Evolutionary conservation across 2,113 vertebrate genomes (phyloP).

Genomic region (Malaclemys terrapin): DNA sequence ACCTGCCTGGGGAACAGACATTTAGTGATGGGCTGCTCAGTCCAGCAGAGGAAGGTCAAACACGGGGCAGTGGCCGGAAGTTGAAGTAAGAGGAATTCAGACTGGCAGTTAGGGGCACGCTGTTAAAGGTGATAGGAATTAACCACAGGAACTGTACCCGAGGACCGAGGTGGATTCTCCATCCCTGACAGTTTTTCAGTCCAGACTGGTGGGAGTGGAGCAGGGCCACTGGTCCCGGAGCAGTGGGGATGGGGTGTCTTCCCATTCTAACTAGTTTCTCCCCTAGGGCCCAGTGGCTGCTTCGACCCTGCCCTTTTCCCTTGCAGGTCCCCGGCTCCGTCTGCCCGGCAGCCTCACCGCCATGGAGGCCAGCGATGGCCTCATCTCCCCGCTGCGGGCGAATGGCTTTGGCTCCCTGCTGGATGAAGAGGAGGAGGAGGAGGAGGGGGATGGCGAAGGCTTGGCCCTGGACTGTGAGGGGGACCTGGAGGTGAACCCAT

Average conservation of each 20-base stretch:
- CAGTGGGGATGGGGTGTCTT: neutral
- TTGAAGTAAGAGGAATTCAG: neutral
- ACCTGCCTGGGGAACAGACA: rapidly evolving
- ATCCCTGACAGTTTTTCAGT: neutral
- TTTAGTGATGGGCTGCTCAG: too few species aligned
- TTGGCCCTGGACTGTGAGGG: slow-evolving; percentile 60
- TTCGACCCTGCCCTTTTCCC: neutral
- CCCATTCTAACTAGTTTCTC: neutral
- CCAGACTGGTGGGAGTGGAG: neutral
- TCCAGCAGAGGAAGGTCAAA: neutral
- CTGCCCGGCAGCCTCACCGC: neutral
- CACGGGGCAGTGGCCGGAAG: too few species aligned
- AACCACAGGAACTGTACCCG: neutral
- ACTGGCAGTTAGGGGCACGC: neutral
- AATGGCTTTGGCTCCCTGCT: neutral
- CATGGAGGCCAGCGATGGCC: neutral
- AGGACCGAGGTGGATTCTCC: too few species aligned
- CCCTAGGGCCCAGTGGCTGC: neutral
- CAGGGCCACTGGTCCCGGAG: too few species aligned
- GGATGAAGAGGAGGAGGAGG: slow-evolving; percentile 24
- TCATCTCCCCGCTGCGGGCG: neutral
- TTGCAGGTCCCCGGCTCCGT: neutral
- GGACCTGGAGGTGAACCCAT: slow-evolving; percentile 95
- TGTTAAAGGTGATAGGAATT: neutral
- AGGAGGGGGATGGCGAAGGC: neutral